A percentile compares a stretch with the other conserved stretches of the same genome.
These are phyloP conservation scores for Cyclopterus lumpus DNA, from an alignment of 2,797 vertebrate species.

Conservation along the genomic window DNA sequence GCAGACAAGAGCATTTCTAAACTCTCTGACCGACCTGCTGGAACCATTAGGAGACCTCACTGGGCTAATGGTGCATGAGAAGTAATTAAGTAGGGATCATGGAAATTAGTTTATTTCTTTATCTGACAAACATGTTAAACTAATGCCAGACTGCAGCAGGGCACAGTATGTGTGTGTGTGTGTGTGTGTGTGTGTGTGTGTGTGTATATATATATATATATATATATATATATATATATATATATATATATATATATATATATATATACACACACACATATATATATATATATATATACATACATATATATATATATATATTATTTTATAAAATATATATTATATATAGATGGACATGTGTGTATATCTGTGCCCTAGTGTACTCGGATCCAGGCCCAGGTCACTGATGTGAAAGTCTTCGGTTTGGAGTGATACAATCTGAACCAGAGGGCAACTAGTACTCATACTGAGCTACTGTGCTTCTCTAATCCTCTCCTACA, in stretches of 20 bases:
- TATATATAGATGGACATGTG: no score
- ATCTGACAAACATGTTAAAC: conserved; percentile 41
- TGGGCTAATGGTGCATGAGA: conserved; percentile 68
- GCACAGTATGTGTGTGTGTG: no score
- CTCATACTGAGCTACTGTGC: conserved; percentile 39
- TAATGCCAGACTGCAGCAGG: background rate
- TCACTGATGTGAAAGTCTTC: no score
- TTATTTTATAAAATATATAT: no score
- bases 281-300: no score
- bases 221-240: no score
- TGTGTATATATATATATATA: no score
- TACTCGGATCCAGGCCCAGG: no score
- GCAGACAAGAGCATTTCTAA: conserved; percentile 31
- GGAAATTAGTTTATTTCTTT: conserved; percentile 55
- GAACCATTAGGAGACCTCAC: conserved; percentile 55
- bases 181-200: no score
- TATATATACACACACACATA: background rate
- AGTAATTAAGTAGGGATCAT: conserved; percentile 62
- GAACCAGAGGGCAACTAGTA: background rate
- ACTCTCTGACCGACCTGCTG: conserved; percentile 43
- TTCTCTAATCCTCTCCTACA: conserved; percentile 58
- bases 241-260: background rate
- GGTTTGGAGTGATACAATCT: background rate
- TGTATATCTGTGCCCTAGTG: no score
- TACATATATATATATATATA: background rate